Conservation (phyloP, 23 tunicate species). For the Corella eumyota region DNA sequence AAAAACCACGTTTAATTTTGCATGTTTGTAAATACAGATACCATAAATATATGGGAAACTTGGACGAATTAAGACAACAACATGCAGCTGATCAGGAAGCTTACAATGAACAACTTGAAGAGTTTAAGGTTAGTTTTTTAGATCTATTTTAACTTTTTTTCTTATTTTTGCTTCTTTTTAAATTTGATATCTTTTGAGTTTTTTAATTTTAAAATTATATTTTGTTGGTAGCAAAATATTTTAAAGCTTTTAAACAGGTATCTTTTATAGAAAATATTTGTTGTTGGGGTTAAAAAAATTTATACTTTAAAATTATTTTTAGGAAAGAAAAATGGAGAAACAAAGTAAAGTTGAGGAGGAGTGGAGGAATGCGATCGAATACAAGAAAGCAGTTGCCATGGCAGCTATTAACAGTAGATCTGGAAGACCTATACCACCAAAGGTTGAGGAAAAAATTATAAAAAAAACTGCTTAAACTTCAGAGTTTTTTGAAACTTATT, state of each 20-base stretch:
- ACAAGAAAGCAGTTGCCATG: constrained; percentile 52
- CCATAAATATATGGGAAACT: constrained; percentile 82
- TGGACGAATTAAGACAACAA: constrained; percentile 80
- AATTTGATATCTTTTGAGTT: too few relatives aligned
- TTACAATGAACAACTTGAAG: constrained; percentile 70
- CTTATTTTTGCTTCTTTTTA: too few relatives aligned
- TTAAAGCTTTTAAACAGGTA: too few relatives aligned
- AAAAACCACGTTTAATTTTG: too few relatives aligned
- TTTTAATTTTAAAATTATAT: too few relatives aligned
- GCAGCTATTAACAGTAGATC: constrained; percentile 67
- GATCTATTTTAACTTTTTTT: too few relatives aligned
- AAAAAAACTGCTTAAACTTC: neutral
- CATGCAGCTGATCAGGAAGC: constrained; percentile 55
- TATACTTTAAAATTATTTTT: too few relatives aligned
- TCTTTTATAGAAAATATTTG: too few relatives aligned
- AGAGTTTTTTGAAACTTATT: neutral
- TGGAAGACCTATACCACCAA: constrained; percentile 56
- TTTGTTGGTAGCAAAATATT: too few relatives aligned
- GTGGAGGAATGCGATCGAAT: constrained; percentile 50
- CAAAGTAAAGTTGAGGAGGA: constrained; percentile 75
- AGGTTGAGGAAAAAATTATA: constrained; percentile 38
- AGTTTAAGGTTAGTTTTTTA: constrained; percentile 45
- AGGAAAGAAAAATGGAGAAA: constrained; percentile 62
- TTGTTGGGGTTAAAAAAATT: too few relatives aligned
- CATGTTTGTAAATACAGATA: too few relatives aligned